Base-by-base conservation (phyloP, 2,888 invertebrate species). In the Panzeria rudis region DNA sequence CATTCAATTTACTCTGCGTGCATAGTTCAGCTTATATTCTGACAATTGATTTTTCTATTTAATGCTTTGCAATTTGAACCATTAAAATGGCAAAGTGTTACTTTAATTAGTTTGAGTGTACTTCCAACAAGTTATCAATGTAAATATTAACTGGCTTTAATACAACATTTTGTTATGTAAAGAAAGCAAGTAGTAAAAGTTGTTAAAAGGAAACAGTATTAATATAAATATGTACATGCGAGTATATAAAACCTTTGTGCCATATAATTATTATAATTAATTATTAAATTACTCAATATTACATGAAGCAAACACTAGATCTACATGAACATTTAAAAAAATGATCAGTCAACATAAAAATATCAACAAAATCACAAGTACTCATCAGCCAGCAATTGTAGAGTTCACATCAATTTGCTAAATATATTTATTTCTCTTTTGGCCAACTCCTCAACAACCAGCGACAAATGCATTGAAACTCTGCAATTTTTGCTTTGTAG, bases 321-420 rank as follows among this genome's bases (percentile, higher is more conserved):
- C 56, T 77, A 82, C 77, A 72, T 61, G 44, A 69, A 47, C 50
- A 82, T 64, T 78, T 78, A 64, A 78, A 59, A 9, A 78, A 82
- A 71, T 50, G 64, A 85, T 75, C 78, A 78, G 50, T 82, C 82
- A 82, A 61, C 32, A 62, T 17, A n/a, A 78, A 82, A 73, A 56
- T 35, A 82, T 52, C 50, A 78, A 78, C 64, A 25, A 69, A 78
- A 69, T 78, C 82, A 71, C 73, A 78, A 75, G 59, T 64, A 66
- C 64, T 78, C 78, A 73, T 56, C 72, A 82, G 20, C 35, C 66
- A 47, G 50, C 52, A 71, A 75, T 68, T 62, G 38, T 17, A 47
- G n/a, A n/a, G 6, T 47, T 82, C 25, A 54, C 54, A 64, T 32
- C 75, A 76, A 82, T 77, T 77, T 83, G 71, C 71, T 52, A 82